Evolutionary conservation across 2,888 invertebrate genomes (phyloP).

Genomic region (Chironomus tentans): DNA sequence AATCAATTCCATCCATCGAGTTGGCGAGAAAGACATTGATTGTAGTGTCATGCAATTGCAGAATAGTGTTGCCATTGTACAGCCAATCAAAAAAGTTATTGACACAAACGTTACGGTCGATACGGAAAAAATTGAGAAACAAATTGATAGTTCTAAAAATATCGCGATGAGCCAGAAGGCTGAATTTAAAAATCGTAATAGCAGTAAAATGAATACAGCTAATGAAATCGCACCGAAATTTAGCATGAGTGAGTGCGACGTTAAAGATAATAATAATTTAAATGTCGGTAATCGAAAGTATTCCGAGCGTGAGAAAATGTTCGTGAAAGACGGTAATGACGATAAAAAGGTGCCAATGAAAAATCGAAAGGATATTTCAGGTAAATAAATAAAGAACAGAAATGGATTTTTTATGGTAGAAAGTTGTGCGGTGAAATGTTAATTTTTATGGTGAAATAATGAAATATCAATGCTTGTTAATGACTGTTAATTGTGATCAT

Average conservation of each 20-base stretch:
- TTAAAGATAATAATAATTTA: constrained; percentile 6
- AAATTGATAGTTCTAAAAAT: constrained; percentile 18
- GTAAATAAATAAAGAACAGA: no score
- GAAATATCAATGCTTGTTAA: no score
- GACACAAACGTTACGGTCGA: neutral
- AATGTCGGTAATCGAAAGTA: constrained; percentile 3
- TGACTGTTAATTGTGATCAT: no score
- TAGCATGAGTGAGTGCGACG: neutral
- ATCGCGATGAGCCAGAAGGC: neutral
- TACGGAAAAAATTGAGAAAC: neutral
- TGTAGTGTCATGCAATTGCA: constrained; percentile 16
- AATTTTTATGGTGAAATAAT: no score
- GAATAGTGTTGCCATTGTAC: constrained; percentile 30
- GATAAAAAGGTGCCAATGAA: constrained; percentile 18
- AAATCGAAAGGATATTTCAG: neutral
- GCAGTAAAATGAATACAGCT: neutral
- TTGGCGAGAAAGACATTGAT: constrained; percentile 27
- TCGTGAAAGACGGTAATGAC: neutral
- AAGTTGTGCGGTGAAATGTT: no score
- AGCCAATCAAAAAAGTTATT: constrained; percentile 30
- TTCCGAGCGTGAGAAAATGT: neutral
- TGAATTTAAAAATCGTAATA: constrained; percentile 18
- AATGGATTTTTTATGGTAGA: no score
- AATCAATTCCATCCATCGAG: constrained; percentile 26
- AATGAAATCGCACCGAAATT: neutral